Evolutionary conservation across 2,888 invertebrate species (phyloP).

Genomic region (Trachelus iudaicus): DNA sequence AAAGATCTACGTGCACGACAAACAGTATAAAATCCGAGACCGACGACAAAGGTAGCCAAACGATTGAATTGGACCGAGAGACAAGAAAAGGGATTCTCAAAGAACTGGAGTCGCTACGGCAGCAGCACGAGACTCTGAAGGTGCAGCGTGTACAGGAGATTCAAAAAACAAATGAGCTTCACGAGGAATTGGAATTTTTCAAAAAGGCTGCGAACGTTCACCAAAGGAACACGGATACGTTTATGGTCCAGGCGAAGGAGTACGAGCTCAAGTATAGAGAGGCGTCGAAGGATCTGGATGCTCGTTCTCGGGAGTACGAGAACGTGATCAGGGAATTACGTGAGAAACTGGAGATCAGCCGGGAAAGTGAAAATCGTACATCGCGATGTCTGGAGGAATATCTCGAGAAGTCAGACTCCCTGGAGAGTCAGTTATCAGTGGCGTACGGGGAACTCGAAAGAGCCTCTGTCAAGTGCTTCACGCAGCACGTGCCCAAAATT

Average conservation of each 20-base stretch:
- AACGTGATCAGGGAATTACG: constrained; percentile 28
- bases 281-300: constrained; percentile 20
- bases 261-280: constrained; percentile 30
- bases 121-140: constrained; percentile 39
- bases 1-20: constrained; percentile 21
- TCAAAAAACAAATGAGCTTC: constrained; percentile 33
- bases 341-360: constrained; percentile 30
- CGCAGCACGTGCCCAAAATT: constrained; percentile 43
- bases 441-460: constrained; percentile 36
- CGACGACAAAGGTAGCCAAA: constrained; percentile 33
- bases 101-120: constrained; percentile 34
- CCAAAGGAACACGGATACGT: constrained; percentile 34
- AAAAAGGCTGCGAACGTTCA: constrained; percentile 29
- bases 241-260: constrained; percentile 20
- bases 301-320: constrained; percentile 30
- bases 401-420: constrained; percentile 28
- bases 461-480: constrained; percentile 27
- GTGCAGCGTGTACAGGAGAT: constrained; percentile 31
- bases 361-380: constrained; percentile 31
- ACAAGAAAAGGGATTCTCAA: constrained; percentile 24
- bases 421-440: constrained; percentile 40
- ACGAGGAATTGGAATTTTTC: constrained; percentile 38
- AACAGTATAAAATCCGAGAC: constrained; percentile 27
- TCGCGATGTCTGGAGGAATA: constrained; percentile 36
- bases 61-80: constrained; percentile 10